Conservation (phyloP, 2,797 vertebrate genomes). For the Petrocephalus schoutedeni region DNA sequence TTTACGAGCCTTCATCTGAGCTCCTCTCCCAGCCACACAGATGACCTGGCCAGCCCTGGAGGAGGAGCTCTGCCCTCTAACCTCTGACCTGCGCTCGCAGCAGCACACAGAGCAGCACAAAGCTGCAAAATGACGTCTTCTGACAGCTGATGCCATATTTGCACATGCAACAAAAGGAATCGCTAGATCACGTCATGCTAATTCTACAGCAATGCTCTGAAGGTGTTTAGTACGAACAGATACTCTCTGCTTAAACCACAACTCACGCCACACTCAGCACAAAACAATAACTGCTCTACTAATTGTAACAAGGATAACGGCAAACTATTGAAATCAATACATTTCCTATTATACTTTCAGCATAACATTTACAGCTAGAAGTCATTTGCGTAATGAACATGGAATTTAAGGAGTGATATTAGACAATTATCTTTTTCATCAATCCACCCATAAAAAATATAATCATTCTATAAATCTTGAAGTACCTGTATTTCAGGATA, state of each 20-base stretch:
- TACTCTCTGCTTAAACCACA: neutral
- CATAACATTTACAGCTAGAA: neutral
- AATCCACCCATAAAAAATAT: neutral
- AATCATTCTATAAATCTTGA: neutral
- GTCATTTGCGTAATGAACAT: slow-evolving; percentile 37
- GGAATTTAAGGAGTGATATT: slow-evolving; percentile 30
- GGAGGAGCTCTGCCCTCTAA: neutral
- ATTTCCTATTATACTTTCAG: neutral
- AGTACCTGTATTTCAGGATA: neutral
- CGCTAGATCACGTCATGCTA: neutral
- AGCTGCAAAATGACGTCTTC: neutral
- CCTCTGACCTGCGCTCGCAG: neutral
- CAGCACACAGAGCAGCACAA: neutral
- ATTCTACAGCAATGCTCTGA: neutral
- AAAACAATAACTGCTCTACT: neutral
- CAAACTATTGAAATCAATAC: neutral
- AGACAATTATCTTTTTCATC: neutral
- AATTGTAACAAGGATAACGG: neutral
- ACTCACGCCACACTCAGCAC: neutral
- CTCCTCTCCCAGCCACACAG: neutral
- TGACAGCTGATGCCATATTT: neutral
- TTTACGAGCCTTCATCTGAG: neutral
- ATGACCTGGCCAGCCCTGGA: neutral
- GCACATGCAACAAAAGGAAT: neutral
- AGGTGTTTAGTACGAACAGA: neutral